phyloP scores from a whole-genome alignment of 2,888 invertebrate genomes.

The Iphiclides podalirius region DNA sequence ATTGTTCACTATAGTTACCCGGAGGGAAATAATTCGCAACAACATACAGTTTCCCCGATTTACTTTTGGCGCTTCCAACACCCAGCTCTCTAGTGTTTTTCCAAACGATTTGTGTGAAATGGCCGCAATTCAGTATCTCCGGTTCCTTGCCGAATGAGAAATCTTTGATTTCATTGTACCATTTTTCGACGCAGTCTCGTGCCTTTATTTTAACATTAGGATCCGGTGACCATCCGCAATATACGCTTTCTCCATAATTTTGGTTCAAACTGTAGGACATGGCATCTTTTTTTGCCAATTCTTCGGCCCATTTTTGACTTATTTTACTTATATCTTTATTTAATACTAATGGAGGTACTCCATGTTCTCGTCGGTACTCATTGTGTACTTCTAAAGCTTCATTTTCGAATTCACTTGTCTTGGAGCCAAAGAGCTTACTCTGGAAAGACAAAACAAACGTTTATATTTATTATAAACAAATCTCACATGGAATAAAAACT shows the following conservation, averaged over 20 bases:
- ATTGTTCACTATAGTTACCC: constrained; percentile 88
- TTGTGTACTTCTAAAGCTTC: constrained; percentile 68
- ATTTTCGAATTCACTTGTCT: constrained; percentile 61
- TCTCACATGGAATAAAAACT: too few relatives aligned
- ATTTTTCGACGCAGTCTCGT: constrained; percentile 85
- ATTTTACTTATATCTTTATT: constrained; percentile 82
- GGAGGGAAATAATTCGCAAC: constrained; percentile 92
- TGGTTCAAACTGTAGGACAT: constrained; percentile 84
- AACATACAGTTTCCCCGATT: constrained; percentile 89
- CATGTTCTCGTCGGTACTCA: constrained; percentile 67
- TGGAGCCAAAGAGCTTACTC: constrained; percentile 66
- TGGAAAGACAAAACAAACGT: constrained; percentile 42
- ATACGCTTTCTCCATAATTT: constrained; percentile 85
- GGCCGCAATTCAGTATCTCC: constrained; percentile 81
- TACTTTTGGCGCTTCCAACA: constrained; percentile 86
- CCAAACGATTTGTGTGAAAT: constrained; percentile 92
- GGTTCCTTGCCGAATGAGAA: constrained; percentile 85
- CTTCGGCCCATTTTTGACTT: constrained; percentile 86
- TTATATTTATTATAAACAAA: too few relatives aligned
- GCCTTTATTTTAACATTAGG: constrained; percentile 83
- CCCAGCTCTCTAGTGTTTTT: constrained; percentile 86
- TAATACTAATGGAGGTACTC: constrained; percentile 69
- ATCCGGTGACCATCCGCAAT: constrained; percentile 84
- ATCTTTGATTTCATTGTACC: constrained; percentile 88
- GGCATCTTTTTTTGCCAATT: constrained; percentile 81